Percentiles rank a stretch among this genome's conserved stretches.
These are phyloP conservation scores for Trogon melanurus DNA, from an alignment of 2,113 vertebrate genomes.

Conservation along the genomic window DNA sequence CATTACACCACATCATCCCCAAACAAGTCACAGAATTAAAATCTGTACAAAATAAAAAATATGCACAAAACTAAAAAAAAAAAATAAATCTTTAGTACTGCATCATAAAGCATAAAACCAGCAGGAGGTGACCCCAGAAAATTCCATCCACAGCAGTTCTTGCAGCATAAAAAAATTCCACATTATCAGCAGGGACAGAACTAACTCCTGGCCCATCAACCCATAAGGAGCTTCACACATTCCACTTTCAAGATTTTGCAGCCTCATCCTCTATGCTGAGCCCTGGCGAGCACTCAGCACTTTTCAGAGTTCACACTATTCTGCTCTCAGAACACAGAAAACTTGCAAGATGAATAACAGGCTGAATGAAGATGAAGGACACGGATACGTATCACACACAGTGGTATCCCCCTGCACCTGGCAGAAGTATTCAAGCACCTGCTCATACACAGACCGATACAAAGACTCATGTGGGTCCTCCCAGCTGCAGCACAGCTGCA, in stretches of 20 bases:
- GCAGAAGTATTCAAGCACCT: neutral
- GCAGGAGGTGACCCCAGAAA: constrained; percentile 20
- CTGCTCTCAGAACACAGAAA: neutral
- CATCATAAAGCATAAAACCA: constrained; percentile 57
- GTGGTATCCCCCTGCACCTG: neutral
- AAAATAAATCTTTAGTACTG: constrained; percentile 50
- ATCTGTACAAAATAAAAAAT: constrained; percentile 72
- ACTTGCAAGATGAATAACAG: neutral
- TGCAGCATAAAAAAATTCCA: neutral
- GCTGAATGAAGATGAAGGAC: neutral
- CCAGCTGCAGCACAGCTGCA: neutral
- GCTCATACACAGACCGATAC: neutral
- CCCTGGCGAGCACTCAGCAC: neutral
- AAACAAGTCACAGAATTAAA: constrained; percentile 66
- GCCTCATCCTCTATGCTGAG: neutral
- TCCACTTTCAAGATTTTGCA: neutral
- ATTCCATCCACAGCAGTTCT: constrained; percentile 13
- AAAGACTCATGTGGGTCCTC: neutral
- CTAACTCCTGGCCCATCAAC: neutral
- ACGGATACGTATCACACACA: neutral
- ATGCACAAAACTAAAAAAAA: constrained; percentile 42
- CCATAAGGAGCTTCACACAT: neutral
- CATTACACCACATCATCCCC: constrained; percentile 65
- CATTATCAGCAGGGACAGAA: neutral
- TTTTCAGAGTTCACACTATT: neutral